These are phyloP conservation scores for Ptychadena robeensis DNA, from an alignment of 2,797 vertebrate species.

Conservation along the genomic window DNA sequence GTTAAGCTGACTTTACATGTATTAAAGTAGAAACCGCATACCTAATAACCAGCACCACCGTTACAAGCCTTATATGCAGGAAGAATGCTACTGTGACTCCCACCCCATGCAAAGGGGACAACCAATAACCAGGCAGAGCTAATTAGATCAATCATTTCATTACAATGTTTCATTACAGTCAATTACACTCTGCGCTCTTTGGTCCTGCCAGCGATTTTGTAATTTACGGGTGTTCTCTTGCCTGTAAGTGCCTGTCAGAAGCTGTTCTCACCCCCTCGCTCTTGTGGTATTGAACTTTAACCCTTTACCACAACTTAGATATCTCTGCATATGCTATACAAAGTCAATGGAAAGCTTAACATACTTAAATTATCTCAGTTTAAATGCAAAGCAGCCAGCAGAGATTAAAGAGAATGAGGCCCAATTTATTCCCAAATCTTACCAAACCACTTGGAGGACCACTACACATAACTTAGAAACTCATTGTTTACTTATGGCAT, in stretches of 20 bases:
- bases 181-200: conserved; percentile 57
- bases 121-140: conserved; percentile 51
- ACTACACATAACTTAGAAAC: too few relatives aligned
- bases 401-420: too few relatives aligned
- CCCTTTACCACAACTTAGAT: conserved; percentile 10
- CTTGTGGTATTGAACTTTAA: conserved; percentile 23
- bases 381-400: not conserved
- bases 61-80: not conserved
- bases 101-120: conserved; percentile 39
- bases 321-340: not conserved
- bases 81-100: not conserved
- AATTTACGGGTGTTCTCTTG: conserved; percentile 53
- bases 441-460: too few relatives aligned
- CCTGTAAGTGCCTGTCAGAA: conserved; percentile 28
- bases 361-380: too few relatives aligned
- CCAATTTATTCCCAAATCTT: too few relatives aligned
- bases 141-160: conserved; percentile 62
- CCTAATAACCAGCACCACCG: not conserved
- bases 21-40: not conserved
- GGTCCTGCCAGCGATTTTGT: conserved; percentile 51
- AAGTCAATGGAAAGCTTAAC: not conserved
- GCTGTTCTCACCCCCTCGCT: not conserved
- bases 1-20: not conserved
- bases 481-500: too few relatives aligned
- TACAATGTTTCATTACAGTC: conserved; percentile 60